Evolutionary conservation across 92 coral and sea anemone genomes (phyloP).

Genomic region (Epizoanthus ramosus): DNA sequence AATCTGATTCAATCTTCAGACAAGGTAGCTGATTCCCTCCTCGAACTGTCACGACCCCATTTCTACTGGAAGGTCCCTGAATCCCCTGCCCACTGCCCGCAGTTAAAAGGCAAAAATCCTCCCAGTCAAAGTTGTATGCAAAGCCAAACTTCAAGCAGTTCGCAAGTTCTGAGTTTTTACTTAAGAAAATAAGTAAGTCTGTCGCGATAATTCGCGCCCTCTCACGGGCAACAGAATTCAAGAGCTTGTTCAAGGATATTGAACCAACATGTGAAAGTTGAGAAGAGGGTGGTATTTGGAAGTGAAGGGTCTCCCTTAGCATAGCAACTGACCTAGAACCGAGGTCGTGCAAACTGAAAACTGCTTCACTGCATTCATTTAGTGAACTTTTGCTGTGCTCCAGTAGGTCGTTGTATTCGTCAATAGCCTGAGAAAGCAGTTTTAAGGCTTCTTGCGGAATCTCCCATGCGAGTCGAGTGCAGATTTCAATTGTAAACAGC

Average conservation of each 20-base stretch:
- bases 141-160: constrained; percentile 56
- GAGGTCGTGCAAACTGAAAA: constrained; percentile 54
- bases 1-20: constrained; percentile 58
- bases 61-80: constrained; percentile 26
- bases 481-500: constrained; percentile 57
- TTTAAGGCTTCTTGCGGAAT: constrained; percentile 57
- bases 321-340: constrained; percentile 40
- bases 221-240: constrained; percentile 68
- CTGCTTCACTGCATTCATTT: constrained; percentile 42
- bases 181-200: constrained; percentile 55
- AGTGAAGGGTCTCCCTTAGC: constrained; percentile 33
- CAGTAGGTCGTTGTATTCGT: constrained; percentile 76
- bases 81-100: constrained; percentile 34
- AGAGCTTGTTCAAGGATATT: constrained; percentile 68
- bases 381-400: constrained; percentile 63
- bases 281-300: not conserved
- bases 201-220: constrained; percentile 69
- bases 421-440: constrained; percentile 72
- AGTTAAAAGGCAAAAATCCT: constrained; percentile 51
- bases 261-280: constrained; percentile 28
- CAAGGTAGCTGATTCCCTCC: constrained; percentile 56
- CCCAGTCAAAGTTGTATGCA: constrained; percentile 67
- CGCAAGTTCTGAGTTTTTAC: constrained; percentile 71
- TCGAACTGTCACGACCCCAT: constrained; percentile 62
- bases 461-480: constrained; percentile 61